Evolutionary conservation across 2,113 vertebrate species (phyloP).

Genomic region (Gobio gobio): DNA sequence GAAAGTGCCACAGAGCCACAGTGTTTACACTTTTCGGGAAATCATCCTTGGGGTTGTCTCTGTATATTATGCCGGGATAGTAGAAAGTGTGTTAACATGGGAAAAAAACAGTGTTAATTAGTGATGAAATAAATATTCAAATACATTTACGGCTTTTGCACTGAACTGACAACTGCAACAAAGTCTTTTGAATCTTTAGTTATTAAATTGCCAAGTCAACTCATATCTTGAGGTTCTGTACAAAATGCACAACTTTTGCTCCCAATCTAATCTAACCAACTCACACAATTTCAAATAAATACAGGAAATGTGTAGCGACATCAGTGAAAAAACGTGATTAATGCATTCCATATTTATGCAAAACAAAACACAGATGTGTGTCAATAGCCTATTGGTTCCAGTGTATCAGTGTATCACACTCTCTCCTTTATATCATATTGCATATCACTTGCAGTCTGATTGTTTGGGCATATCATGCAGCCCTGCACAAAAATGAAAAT

Average conservation of each 20-base stretch:
- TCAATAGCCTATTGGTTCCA: constrained; percentile 16
- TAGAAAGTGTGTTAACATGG: background rate
- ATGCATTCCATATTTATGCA: background rate
- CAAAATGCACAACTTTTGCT: background rate
- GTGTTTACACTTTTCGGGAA: constrained; percentile 15
- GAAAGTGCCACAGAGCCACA: background rate
- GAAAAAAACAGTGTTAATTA: background rate
- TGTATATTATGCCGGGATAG: background rate
- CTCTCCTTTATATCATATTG: background rate
- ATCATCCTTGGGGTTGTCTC: background rate
- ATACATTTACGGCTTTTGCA: background rate
- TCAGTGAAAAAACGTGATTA: constrained; percentile 4
- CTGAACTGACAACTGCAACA: background rate
- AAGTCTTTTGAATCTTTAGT: background rate
- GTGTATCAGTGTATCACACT: background rate
- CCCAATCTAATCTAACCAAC: background rate
- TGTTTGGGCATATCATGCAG: background rate
- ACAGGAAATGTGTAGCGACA: background rate
- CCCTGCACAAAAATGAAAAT: background rate
- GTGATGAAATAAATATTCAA: background rate
- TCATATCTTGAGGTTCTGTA: too few relatives aligned
- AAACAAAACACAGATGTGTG: constrained; percentile 17
- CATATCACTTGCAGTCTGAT: background rate
- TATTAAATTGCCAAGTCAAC: too few relatives aligned
- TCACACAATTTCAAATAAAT: background rate